Conservation (phyloP, 2,888 invertebrate genomes). For the Andricus quercusramuli region DNA sequence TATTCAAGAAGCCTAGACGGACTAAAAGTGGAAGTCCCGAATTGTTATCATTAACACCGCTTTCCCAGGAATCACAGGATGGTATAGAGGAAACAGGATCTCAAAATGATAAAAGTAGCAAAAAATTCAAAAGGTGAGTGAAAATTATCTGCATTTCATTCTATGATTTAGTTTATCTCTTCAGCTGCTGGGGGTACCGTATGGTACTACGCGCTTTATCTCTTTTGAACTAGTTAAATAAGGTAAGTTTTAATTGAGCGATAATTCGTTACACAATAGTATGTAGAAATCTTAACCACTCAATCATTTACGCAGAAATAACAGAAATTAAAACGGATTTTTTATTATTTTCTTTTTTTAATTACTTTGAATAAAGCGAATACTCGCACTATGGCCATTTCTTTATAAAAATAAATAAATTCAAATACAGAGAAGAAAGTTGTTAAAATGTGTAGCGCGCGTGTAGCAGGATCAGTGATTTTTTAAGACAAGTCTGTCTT, state of each 20-base stretch:
- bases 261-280: not conserved
- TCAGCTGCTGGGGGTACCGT: no score
- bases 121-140: constrained; percentile 43
- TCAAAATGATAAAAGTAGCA: constrained; percentile 38
- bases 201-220: no score
- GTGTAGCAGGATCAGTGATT: not conserved
- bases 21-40: not conserved
- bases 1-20: not conserved
- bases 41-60: not conserved
- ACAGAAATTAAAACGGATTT: no score
- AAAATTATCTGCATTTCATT: not conserved
- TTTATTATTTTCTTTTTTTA: no score
- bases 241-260: not conserved
- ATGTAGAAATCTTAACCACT: no score
- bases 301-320: no score
- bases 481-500: not conserved
- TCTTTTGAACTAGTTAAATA: no score
- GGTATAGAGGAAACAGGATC: not conserved
- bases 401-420: not conserved
- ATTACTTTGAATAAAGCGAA: not conserved
- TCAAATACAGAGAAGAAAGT: no score
- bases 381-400: not conserved
- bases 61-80: not conserved
- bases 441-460: not conserved
- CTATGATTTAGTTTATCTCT: not conserved